phyloP scores from a whole-genome alignment of 2,888 invertebrate species.

The Cryptocephalus moraei region DNA sequence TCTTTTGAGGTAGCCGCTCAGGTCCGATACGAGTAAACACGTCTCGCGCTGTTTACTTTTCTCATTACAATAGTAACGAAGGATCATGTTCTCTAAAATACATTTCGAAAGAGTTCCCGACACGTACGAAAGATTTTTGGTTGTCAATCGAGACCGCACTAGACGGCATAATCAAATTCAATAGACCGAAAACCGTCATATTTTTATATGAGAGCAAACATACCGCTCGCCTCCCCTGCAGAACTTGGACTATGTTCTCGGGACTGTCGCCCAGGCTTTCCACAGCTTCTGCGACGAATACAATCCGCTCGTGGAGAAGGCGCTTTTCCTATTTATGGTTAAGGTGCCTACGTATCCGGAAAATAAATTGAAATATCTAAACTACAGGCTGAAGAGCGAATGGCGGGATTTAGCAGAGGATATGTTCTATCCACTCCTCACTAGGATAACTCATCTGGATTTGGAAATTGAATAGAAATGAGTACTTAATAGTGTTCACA shows the following conservation, averaged over 20 bases:
- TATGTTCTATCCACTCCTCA: conserved; percentile 38
- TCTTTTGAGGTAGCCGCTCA: too few species aligned
- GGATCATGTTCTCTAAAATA: too few species aligned
- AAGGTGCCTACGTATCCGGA: conserved; percentile 22
- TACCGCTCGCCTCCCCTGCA: conserved; percentile 18
- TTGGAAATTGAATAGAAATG: conserved; percentile 7
- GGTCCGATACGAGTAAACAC: too few species aligned
- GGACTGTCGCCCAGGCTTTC: conserved; percentile 39
- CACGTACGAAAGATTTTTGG: too few species aligned
- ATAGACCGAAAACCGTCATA: too few species aligned
- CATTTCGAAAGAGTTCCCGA: too few species aligned
- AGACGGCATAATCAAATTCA: too few species aligned
- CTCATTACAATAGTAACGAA: too few species aligned
- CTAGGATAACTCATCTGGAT: conserved; percentile 35
- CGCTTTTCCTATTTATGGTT: conserved; percentile 39
- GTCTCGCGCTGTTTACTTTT: too few species aligned
- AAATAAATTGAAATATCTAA: conserved; percentile 24
- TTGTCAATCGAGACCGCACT: too few species aligned
- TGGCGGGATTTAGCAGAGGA: conserved; percentile 36
- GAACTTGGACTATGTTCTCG: conserved; percentile 32
- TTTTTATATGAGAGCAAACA: too few species aligned
- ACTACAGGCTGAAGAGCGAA: conserved; percentile 29
- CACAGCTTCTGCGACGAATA: conserved; percentile 48
- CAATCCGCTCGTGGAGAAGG: conserved; percentile 37
- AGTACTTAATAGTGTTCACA: too few species aligned